Percentiles rank a stretch among this genome's conserved stretches.
Conservation (phyloP, 2,113 vertebrate species). For the Trichechus manatus region DNA sequence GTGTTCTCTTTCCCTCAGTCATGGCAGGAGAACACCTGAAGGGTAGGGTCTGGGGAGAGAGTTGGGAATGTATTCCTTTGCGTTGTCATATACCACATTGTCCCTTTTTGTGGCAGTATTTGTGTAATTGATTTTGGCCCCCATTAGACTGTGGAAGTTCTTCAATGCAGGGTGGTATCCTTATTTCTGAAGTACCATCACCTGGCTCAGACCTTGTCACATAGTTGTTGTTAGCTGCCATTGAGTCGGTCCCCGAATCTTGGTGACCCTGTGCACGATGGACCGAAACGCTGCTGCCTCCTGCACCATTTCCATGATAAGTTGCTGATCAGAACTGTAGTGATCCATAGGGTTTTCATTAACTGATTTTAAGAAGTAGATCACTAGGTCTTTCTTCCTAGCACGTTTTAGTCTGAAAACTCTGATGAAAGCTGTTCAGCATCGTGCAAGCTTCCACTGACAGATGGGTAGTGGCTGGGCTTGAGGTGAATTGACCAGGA, state of each 20-base stretch:
- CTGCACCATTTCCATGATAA: not conserved
- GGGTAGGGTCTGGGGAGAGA: not conserved
- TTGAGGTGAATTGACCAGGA: not conserved
- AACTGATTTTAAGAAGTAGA: not conserved
- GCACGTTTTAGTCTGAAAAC: not conserved
- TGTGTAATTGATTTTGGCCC: slow-evolving; percentile 31
- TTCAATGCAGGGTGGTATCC: not conserved
- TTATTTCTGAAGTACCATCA: slow-evolving; percentile 28
- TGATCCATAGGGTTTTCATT: not conserved
- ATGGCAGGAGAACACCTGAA: not conserved
- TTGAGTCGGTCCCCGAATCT: not conserved
- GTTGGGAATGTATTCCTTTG: not conserved
- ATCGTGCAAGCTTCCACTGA: not conserved
- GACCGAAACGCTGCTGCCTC: fast-evolving
- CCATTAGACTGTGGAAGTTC: not conserved
- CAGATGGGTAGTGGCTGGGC: not conserved
- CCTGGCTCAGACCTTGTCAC: not conserved
- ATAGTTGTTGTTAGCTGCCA: not conserved
- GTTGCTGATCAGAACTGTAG: not conserved
- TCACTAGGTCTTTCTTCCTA: not conserved
- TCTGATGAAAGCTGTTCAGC: not conserved
- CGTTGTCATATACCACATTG: not conserved
- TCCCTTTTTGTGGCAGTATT: not conserved
- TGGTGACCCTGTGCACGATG: not conserved
- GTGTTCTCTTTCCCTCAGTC: not conserved